Evolutionary conservation across 2,797 vertebrate species (phyloP), one percentile per base, ranked within the genome.

Genomic region (Anisognathus igniventris): DNA sequence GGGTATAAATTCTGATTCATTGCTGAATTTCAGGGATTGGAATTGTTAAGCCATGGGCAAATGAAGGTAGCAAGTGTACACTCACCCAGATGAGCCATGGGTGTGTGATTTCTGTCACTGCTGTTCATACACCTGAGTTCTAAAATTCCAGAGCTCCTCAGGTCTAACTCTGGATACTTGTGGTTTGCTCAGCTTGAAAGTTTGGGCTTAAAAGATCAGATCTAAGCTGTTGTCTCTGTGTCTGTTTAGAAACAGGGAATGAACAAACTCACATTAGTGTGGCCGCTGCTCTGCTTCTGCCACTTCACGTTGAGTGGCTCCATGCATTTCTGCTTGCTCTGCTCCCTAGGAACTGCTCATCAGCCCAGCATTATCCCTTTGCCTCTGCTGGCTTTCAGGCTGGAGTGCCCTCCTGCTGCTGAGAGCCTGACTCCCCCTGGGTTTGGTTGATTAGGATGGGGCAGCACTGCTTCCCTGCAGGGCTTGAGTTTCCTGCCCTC

Each of bases 401-500:
- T 88, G 58, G 15, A 67, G 31, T 56, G 31, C 16, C 14, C 27
- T 92, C 35, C 9, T 61, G 23, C 30, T 72, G 50, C 58, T 51
- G 28, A 31, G 28, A 58, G 28, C 47, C 68, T 83, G 42, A 21
- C 56, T 60, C 28, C 42, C 53, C 15, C 37, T 83, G 65, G 51
- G 22, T 47, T 47, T 58, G 44, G 24, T 22, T 4, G 10, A 27
- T 77, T 17, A 8, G 47, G 27, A 19, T 18, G 20, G 71, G 44
- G 47, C 28, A 68, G 39, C 56, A 15, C 35, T 6, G 18, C 58
- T 91, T 66, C 31, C 54, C 33, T 37, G 54, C 30, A 47, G 66
- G 7, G 33, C 45, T 81, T 1, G 0, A 16, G 16, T 25, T 62
- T 25, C 1, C 0, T 51, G 44, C 14, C 30, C 15, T 45, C 53